Conservation (phyloP, 2,888 invertebrate species). For the Agrilus biguttatus region DNA sequence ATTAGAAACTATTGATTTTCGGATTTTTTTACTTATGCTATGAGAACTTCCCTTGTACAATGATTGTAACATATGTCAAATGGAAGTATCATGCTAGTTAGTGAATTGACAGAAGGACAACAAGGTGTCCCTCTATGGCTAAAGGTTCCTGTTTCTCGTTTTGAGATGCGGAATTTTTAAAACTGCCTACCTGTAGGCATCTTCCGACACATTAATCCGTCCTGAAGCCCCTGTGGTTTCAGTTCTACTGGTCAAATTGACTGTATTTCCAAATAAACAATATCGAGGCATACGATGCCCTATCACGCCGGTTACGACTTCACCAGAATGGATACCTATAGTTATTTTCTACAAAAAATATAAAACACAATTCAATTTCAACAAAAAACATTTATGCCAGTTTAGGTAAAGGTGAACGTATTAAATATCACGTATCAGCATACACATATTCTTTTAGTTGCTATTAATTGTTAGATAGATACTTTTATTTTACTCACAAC, state of each 20-base stretch:
- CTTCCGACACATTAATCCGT: constrained; percentile 81
- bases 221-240: constrained; percentile 85
- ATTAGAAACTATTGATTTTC: no score
- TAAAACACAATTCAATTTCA: constrained; percentile 1
- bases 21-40: no score
- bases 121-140: no score
- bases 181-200: constrained; percentile 65
- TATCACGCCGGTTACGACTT: constrained; percentile 88
- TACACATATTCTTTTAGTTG: no score
- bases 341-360: constrained; percentile 60
- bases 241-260: constrained; percentile 83
- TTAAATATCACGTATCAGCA: no score
- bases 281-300: constrained; percentile 90
- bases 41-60: no score
- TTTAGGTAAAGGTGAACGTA: no score
- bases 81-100: no score
- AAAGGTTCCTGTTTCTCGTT: no score
- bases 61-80: no score
- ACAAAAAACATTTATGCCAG: neutral
- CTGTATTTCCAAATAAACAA: constrained; percentile 87
- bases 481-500: constrained; percentile 47
- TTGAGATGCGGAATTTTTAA: neutral
- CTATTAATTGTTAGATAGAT: neutral
- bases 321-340: constrained; percentile 87
- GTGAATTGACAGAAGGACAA: no score